A percentile compares a stretch with the other conserved stretches of the same genome.
These are phyloP conservation scores for Malacosoma neustria DNA, from an alignment of 2,888 invertebrate genomes.

Conservation along the genomic window DNA sequence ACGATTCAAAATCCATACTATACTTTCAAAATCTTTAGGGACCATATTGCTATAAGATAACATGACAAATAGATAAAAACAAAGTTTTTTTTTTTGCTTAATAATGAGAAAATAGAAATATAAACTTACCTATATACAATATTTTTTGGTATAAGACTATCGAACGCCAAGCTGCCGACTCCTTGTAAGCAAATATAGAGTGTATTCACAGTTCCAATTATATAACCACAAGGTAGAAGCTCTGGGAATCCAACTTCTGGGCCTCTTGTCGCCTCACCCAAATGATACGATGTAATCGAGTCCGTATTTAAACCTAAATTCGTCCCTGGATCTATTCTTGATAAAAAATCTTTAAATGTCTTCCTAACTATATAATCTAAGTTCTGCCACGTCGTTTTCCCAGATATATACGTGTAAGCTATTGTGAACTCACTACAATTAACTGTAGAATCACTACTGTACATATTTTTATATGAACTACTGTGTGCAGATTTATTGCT, in stretches of 20 bases:
- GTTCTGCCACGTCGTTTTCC: slow-evolving; percentile 96
- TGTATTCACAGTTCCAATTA: slow-evolving; percentile 89
- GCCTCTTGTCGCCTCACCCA: slow-evolving; percentile 90
- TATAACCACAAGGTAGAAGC: slow-evolving; percentile 93
- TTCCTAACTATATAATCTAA: slow-evolving; percentile 93
- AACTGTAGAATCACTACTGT: slow-evolving; percentile 68
- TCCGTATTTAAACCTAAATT: slow-evolving; percentile 89
- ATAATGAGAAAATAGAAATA: too few relatives aligned
- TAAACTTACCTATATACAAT: slow-evolving; percentile 92
- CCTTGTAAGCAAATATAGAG: slow-evolving; percentile 93
- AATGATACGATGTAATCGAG: slow-evolving; percentile 93
- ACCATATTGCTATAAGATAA: too few relatives aligned
- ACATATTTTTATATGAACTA: slow-evolving; percentile 64
- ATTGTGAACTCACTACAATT: slow-evolving; percentile 85
- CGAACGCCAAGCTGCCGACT: slow-evolving; percentile 91
- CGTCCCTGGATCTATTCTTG: slow-evolving; percentile 93
- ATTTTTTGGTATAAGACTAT: slow-evolving; percentile 96
- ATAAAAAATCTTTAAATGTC: slow-evolving; percentile 95
- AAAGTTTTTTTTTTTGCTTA: too few relatives aligned
- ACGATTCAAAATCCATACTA: too few relatives aligned
- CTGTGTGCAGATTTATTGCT: slow-evolving; percentile 73
- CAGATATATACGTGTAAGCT: slow-evolving; percentile 91
- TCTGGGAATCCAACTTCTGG: slow-evolving; percentile 90
- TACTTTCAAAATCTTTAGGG: too few relatives aligned
- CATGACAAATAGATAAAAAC: too few relatives aligned